Evolutionary conservation across 2,113 vertebrate genomes (phyloP).

Genomic region (Apteryx mantelli): DNA sequence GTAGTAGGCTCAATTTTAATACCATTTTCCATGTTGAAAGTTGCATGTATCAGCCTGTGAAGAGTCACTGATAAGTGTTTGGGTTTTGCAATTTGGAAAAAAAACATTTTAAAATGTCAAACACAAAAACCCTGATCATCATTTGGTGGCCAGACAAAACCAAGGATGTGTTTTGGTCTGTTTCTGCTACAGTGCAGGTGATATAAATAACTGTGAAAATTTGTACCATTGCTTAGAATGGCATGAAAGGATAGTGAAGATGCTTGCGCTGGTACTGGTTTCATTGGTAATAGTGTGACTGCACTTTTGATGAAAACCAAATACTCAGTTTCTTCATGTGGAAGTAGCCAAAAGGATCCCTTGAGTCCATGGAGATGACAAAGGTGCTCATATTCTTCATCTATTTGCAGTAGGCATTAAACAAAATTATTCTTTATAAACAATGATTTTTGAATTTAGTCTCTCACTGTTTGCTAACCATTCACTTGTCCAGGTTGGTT

Average conservation of each 20-base stretch:
- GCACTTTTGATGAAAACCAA: background rate
- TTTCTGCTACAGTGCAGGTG: background rate
- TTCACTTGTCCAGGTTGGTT: background rate
- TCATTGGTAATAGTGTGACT: background rate
- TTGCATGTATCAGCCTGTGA: background rate
- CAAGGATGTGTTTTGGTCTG: no score
- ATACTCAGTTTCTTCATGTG: background rate
- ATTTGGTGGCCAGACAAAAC: background rate
- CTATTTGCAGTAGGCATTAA: background rate
- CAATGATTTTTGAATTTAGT: background rate
- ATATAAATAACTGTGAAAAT: background rate
- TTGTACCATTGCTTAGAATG: background rate
- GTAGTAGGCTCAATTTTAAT: background rate
- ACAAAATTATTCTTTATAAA: background rate
- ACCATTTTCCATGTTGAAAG: conserved; percentile 30
- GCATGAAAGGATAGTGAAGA: background rate
- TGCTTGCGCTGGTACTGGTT: background rate
- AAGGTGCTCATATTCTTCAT: background rate
- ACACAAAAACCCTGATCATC: background rate
- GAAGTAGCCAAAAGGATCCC: background rate
- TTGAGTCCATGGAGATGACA: background rate
- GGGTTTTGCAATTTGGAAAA: background rate
- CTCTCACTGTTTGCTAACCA: background rate
- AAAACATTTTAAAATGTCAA: background rate
- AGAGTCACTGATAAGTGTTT: background rate